Evolutionary conservation across 2,797 vertebrate genomes (phyloP).

Genomic region (Natrix natrix): DNA sequence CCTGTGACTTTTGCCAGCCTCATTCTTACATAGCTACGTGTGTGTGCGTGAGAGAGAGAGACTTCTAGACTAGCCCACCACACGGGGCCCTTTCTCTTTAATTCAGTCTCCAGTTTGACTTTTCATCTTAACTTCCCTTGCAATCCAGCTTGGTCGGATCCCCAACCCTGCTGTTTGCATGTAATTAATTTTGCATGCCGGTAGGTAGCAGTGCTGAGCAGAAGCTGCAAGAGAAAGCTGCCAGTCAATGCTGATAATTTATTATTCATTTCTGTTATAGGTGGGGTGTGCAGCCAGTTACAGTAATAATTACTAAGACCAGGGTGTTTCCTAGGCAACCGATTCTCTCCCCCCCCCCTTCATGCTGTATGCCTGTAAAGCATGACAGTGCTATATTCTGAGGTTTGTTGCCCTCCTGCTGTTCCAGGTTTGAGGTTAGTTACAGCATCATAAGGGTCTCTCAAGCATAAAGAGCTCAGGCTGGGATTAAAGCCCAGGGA

Average conservation of each 20-base stretch:
- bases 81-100: neutral
- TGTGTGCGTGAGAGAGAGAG: neutral
- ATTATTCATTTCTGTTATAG: conserved; percentile 99
- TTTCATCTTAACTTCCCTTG: conserved; percentile 16
- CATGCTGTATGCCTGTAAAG: conserved; percentile 80
- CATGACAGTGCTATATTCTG: conserved; percentile 85
- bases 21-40: neutral
- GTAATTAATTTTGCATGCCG: conserved; percentile 67
- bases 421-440: conserved; percentile 77
- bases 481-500: conserved; percentile 71
- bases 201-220: conserved; percentile 83
- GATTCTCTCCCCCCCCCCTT: conserved; percentile 65
- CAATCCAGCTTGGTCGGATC: neutral
- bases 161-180: conserved; percentile 44
- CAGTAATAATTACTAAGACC: conserved; percentile 98
- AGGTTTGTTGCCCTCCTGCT: conserved; percentile 76
- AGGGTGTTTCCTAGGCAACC: conserved; percentile 98
- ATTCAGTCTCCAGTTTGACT: conserved; percentile 20
- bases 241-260: conserved; percentile 91
- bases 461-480: conserved; percentile 74
- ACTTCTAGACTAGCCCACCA: neutral
- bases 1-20: neutral
- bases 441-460: conserved; percentile 76
- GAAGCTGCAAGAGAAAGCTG: conserved; percentile 80
- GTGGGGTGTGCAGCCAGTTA: conserved; percentile 98